phyloP scores from a whole-genome alignment of 2,888 invertebrate genomes.

The Apamea crenata region DNA sequence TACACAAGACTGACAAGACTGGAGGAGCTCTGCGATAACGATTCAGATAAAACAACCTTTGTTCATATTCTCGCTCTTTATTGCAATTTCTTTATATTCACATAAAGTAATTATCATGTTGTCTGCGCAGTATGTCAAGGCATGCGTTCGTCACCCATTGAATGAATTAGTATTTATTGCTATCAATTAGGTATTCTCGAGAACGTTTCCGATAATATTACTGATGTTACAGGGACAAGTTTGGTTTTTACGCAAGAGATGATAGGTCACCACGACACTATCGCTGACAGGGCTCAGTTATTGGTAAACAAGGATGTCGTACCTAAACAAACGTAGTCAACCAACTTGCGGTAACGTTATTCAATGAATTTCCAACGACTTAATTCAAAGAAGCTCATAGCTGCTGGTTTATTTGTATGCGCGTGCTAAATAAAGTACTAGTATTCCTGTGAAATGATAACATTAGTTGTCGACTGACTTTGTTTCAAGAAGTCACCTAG shows the following conservation, averaged over 20 bases:
- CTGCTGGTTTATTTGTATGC: constrained; percentile 54
- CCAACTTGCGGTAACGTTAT: constrained; percentile 61
- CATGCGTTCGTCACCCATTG: constrained; percentile 44
- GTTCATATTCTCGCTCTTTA: constrained; percentile 3
- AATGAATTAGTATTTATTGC: constrained; percentile 50
- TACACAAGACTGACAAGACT: constrained; percentile 4
- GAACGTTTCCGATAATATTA: constrained; percentile 4
- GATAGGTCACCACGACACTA: constrained; percentile 15
- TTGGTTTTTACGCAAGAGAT: constrained; percentile 33
- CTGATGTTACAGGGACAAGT: constrained; percentile 11
- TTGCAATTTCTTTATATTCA: constrained; percentile 26
- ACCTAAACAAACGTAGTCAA: constrained; percentile 45
- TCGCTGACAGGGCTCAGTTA: constrained; percentile 32
- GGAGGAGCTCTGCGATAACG: constrained; percentile 26
- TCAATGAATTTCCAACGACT: constrained; percentile 67
- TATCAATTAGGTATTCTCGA: constrained; percentile 37
- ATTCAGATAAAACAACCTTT: constrained; percentile 20
- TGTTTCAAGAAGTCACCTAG: constrained; percentile 27
- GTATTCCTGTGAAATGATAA: constrained; percentile 31
- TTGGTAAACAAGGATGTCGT: constrained; percentile 37
- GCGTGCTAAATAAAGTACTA: constrained; percentile 59
- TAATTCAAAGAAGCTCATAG: constrained; percentile 58
- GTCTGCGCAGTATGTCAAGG: constrained; percentile 45
- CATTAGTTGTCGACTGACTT: constrained; percentile 32
- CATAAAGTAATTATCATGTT: constrained; percentile 39